Percentiles rank a stretch among this genome's conserved stretches.
These are phyloP conservation scores for Plecturocebus donacophilus DNA, from an alignment of 2,113 vertebrate species.

Conservation along the genomic window DNA sequence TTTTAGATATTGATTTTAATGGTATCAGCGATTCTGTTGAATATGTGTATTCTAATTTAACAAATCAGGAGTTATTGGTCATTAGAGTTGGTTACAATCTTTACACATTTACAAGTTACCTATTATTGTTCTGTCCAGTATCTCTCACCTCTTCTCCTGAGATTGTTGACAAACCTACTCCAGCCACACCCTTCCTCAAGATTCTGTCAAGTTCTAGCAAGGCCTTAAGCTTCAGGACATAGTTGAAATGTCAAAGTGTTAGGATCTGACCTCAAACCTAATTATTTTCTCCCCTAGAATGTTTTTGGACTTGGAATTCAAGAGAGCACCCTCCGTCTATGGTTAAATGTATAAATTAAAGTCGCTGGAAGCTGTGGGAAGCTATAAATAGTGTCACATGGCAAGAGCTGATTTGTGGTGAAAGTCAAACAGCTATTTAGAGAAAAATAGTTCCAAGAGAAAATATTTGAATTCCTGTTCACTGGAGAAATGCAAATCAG, in stretches of 20 bases:
- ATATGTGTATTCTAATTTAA: not conserved
- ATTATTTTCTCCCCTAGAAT: not conserved
- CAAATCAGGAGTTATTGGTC: not conserved
- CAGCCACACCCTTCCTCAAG: not conserved
- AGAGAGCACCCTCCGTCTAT: not conserved
- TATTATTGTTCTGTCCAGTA: not conserved
- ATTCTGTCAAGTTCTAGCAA: not conserved
- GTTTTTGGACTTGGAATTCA: not conserved
- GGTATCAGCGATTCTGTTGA: not conserved
- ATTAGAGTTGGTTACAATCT: not conserved
- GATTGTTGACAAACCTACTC: not conserved
- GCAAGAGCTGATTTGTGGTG: not conserved
- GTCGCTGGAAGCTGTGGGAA: not conserved
- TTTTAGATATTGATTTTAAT: constrained; percentile 22
- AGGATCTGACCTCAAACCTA: not conserved
- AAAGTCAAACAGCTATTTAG: constrained; percentile 5
- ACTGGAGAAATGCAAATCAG: too few species aligned
- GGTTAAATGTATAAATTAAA: not conserved
- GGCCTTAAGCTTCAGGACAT: not conserved
- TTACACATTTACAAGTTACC: not conserved
- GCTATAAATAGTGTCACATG: not conserved
- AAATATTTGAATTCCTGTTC: not conserved
- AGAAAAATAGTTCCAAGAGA: not conserved
- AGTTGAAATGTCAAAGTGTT: not conserved
- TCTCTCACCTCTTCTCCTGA: not conserved